These are phyloP conservation scores for Petroica traversi DNA, from an alignment of 2,113 vertebrate genomes.

Conservation along the genomic window DNA sequence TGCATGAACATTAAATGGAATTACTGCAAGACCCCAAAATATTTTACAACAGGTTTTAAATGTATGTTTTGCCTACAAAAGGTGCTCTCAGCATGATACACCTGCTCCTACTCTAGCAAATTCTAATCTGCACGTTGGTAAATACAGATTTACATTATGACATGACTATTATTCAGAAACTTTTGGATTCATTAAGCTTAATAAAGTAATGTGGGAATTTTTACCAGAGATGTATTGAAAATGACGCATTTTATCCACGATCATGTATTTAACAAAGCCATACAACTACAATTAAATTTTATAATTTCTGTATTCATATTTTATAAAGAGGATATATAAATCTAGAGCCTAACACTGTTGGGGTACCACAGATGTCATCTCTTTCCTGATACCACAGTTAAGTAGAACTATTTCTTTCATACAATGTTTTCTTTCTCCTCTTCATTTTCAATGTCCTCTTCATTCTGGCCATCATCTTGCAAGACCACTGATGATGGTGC, in stretches of 20 bases:
- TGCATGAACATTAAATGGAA: accelerated
- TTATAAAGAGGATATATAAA: neutral
- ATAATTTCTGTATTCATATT: neutral
- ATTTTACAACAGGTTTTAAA: neutral
- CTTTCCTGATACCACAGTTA: neutral
- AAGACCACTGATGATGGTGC: constrained; percentile 89
- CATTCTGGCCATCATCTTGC: constrained; percentile 88
- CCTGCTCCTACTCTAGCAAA: neutral
- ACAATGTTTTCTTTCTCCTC: constrained; percentile 81
- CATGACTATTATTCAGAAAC: neutral
- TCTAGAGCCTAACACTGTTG: neutral
- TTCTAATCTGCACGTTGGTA: neutral
- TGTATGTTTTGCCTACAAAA: neutral
- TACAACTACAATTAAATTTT: neutral
- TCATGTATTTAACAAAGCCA: neutral
- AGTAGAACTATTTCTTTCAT: constrained; percentile 16
- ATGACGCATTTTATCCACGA: neutral
- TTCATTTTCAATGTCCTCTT: constrained; percentile 78
- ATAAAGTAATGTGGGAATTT: neutral
- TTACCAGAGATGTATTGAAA: neutral
- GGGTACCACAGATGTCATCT: neutral
- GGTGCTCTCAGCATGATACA: neutral
- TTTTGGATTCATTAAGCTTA: neutral
- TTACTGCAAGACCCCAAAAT: neutral
- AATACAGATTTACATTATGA: neutral